Evolutionary conservation across 2,888 invertebrate genomes (phyloP).

Genomic region (Erpobdella octoculata): DNA sequence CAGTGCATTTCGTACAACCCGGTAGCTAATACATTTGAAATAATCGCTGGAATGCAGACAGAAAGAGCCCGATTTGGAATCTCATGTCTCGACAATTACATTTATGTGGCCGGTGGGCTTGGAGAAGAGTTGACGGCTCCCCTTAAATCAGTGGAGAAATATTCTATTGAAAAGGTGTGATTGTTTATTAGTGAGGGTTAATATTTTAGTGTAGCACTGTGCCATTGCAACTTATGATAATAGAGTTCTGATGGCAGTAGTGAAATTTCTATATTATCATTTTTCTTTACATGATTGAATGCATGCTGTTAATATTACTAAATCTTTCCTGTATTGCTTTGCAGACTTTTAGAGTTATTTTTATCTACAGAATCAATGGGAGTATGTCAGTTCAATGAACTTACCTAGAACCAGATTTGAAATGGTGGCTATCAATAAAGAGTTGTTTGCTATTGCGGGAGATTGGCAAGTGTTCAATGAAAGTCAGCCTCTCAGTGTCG

Average conservation of each 20-base stretch:
- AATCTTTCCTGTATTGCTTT: no score
- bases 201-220: not conserved
- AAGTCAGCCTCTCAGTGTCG: no score
- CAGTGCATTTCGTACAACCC: conserved; percentile 24
- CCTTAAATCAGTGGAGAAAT: not conserved
- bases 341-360: not conserved
- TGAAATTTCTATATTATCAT: no score
- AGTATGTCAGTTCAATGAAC: not conserved
- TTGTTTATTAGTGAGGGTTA: not conserved
- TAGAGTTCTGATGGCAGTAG: no score
- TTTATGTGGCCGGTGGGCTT: conserved; percentile 16
- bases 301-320: no score
- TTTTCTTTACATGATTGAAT: no score
- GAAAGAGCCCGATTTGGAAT: conserved; percentile 17
- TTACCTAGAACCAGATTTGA: not conserved
- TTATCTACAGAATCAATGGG: conserved; percentile 8
- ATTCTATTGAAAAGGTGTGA: conserved; percentile 5
- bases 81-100: not conserved
- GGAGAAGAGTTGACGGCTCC: not conserved
- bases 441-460: conserved; percentile 5
- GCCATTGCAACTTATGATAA: not conserved
- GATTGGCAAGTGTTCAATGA: no score
- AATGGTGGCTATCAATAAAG: conserved; percentile 1
- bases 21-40: conserved; percentile 13
- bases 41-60: not conserved